Evolutionary conservation across 2,888 invertebrate genomes (phyloP), one percentile per base, ranked within the genome.

Genomic region (Monoplex corrugatus): DNA sequence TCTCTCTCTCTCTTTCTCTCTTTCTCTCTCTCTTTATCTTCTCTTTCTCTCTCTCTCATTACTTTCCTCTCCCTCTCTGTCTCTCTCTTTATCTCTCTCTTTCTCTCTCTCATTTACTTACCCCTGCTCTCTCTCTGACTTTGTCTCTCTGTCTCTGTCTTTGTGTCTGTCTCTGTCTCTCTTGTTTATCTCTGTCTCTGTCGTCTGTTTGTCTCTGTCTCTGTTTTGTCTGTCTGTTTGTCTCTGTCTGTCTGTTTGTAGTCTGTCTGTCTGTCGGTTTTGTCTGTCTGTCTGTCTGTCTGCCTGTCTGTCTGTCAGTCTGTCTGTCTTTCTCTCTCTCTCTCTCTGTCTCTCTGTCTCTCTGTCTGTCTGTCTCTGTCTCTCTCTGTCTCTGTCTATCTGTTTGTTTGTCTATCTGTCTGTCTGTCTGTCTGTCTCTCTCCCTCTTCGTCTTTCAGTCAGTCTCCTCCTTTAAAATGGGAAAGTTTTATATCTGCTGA

Each of bases 301-400:
- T 68, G 28, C 28, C 68, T 68, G 28, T 68, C 68, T 68, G 5
- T 68, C n/a, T n/a, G 28, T 68, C n/a, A 19, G 5, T 68, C n/a
- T 68, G 28, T 68, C 23, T 68, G 5, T 68, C n/a, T 38, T 5
- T 38, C 38, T 40, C 10, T 83, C 43, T 38, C 40, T 83, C 83
- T 83, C 40, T 83, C 83, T 83, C 44, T 38, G 28, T 45, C 44
- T 83, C 83, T 83, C 83, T 83, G 16, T 40, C 43, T 38, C 80
- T 38, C 19, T 38, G 35, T 40, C 10, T 80, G 16, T 80, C 10
- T 43, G 10, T 43, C 38, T 38, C 43, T 80, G 16, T 80, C 80
- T 38, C 35, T 68, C 68, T 68, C 68, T 68, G 23, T 68, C 68
- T 68, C 68, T 68, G 68, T 68, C 68, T 68, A 5, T 68, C n/a